phyloP scores from a whole-genome alignment of 2,113 vertebrate genomes.

The Montifringilla adamsi region DNA sequence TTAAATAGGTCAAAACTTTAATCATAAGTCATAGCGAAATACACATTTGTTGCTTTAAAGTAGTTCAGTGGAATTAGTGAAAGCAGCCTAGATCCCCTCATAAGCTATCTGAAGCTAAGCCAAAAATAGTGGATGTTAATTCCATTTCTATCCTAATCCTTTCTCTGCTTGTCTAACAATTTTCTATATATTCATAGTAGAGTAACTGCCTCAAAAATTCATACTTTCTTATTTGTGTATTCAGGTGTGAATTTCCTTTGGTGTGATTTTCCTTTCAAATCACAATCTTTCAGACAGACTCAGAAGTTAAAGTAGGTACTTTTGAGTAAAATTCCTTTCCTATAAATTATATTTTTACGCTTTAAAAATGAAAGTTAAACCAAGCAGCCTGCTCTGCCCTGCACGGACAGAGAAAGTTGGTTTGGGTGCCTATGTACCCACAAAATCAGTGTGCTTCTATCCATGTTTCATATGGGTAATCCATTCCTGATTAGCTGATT shows the following conservation, averaged over 20 bases:
- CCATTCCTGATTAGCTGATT: not conserved
- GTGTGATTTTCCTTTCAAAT: not conserved
- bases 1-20: slow-evolving; percentile 66
- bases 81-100: slow-evolving; percentile 67
- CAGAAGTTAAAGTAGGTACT: not conserved
- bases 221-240: not conserved
- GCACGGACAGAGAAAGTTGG: fast-evolving
- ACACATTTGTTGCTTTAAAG: slow-evolving; percentile 64
- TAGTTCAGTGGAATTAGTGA: slow-evolving; percentile 70
- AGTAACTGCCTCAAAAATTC: not conserved
- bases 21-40: slow-evolving; percentile 64
- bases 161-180: slow-evolving; percentile 44
- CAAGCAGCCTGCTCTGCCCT: not conserved
- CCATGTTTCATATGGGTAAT: not conserved
- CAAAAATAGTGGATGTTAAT: slow-evolving; percentile 75
- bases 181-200: slow-evolving; percentile 17
- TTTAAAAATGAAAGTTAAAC: not conserved
- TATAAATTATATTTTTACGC: not conserved
- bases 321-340: not conserved
- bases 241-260: not conserved
- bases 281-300: not conserved
- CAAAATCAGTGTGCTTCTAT: not conserved
- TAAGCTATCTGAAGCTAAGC: slow-evolving; percentile 72
- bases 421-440: not conserved
- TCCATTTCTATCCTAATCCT: slow-evolving; percentile 72